Conservation (phyloP, 2,797 vertebrate genomes). For the Caiman crocodilus region DNA sequence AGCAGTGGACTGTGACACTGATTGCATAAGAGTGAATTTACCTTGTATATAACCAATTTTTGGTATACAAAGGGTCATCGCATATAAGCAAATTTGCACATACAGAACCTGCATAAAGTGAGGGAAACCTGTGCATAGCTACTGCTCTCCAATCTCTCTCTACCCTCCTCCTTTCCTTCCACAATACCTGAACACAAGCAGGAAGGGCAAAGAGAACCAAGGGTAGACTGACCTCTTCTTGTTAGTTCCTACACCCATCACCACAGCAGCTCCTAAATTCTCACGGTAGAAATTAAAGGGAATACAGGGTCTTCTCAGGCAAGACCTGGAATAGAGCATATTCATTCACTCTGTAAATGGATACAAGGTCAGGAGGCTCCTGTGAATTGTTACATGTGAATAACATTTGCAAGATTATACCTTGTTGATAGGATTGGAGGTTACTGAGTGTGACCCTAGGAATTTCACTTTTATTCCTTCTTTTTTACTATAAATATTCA, state of each 20-base stretch:
- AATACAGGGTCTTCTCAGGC: not conserved
- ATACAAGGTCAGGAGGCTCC: too few species aligned
- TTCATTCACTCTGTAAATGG: not conserved
- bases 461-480: not conserved
- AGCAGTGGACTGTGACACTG: too few species aligned
- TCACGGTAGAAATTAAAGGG: not conserved
- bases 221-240: not conserved
- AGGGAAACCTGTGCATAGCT: too few species aligned
- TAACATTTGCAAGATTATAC: not conserved
- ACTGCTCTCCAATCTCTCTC: too few species aligned
- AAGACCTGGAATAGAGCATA: not conserved
- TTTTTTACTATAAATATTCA: not conserved
- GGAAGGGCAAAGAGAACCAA: not conserved
- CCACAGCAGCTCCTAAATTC: not conserved
- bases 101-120: too few species aligned
- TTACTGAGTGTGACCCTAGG: not conserved
- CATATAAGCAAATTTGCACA: too few species aligned
- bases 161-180: not conserved
- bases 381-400: not conserved
- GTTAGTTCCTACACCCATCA: not conserved
- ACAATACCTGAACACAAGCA: not conserved
- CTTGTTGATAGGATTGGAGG: not conserved
- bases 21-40: too few species aligned
- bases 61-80: too few species aligned
- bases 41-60: too few species aligned